Evolutionary conservation across 2,888 invertebrate genomes (phyloP), one percentile per base, ranked within the genome.

Genomic region (Drosophila fungiperda): DNA sequence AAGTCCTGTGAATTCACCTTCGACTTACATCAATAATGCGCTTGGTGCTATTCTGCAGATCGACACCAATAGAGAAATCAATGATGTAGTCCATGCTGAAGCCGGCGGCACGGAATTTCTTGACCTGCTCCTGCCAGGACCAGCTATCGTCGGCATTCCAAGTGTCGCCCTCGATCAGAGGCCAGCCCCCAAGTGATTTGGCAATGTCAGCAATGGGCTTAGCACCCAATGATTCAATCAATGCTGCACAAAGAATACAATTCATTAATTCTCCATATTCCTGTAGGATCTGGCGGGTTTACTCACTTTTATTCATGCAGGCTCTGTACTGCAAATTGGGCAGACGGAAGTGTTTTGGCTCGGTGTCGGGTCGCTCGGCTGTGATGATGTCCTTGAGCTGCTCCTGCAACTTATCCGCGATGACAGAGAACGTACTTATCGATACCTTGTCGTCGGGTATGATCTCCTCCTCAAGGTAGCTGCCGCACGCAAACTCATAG

Each of bases 11-110:
- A 7, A 9, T 2, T 1, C 15, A 23, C 3, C 38, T 3, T 1
- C 26, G 7, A 33, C 91, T 95, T 94, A 98, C 98, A 94, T 98
- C 97, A 89, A 98, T 97, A 59, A 97, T 95, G 73, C 97, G 95
- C 87, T 95, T 95, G 0, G 97, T 96, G 45, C 97, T 98, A 93
- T 98, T 98, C 93, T 97, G 98, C 71, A 98, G 95, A 93, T 98
- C 98, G 9, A 97, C 96, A 38, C 96, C 96, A 89, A 98, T 96
- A 48, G 97, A 97, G 92, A 98, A 97, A 92, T 98, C 98, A 45
- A 98, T 94, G 92, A 98, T 96, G 92, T 98, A 97, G 93, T 98
- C 97, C 70, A 97, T 96, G 76, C 97, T 97, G 93, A 97, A 97
- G 3, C 98, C 98, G 59, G 95, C 94, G 61, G 94, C 93, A 49